Base-by-base conservation (phyloP, 2,113 vertebrate genomes). In the Motacilla tschutschensis region DNA sequence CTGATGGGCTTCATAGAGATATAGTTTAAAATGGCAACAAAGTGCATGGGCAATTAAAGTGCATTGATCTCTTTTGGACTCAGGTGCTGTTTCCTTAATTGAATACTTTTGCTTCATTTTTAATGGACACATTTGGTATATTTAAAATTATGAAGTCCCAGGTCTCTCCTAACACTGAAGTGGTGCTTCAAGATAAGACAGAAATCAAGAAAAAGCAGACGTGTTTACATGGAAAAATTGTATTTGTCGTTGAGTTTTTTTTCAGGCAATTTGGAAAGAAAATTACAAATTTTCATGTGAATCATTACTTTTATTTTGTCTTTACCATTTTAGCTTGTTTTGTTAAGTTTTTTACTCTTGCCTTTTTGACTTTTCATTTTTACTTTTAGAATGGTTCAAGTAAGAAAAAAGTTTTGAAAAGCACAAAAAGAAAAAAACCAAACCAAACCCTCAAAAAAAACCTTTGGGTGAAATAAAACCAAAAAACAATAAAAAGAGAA, bases 21-120 rank as follows among this genome's bases (percentile, higher is more conserved):
- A 33, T 11, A 67, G 58, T 80, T 83, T 89, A 79, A 87, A 93
- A 85, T 60, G 16, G 69, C 76, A 92, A 71, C n/a, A 85, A 87
- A 89, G 58, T 79, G 47, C 74, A 72, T 36, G 62, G 63, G 24
- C 46, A 85, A 59, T 91, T 81, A 83, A 81, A 89, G 35, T 9
- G 17, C 40, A 87, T 65, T 89, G 65, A 81, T 91, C 24, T 75
- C 12, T 64, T 85, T 69, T 57, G 35, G 83, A 85, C 70, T 85
- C 70, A 75, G 66, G 59, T 87, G 58, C 4, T 65, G 8, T 51
- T 81, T 78, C 25, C 26, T 62, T 88, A 87, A 83, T 18, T 81
- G 29, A 93, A 72, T 83, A 55, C 4, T 69, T 85, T 53, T 58
- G 11, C 24, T 87, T 89, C 2, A 51, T 65, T 89, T 83, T 83